A percentile compares a stretch with the other conserved stretches of the same genome.
phyloP scores from a whole-genome alignment of 2,888 invertebrate species.

The Limenitis camilla region DNA sequence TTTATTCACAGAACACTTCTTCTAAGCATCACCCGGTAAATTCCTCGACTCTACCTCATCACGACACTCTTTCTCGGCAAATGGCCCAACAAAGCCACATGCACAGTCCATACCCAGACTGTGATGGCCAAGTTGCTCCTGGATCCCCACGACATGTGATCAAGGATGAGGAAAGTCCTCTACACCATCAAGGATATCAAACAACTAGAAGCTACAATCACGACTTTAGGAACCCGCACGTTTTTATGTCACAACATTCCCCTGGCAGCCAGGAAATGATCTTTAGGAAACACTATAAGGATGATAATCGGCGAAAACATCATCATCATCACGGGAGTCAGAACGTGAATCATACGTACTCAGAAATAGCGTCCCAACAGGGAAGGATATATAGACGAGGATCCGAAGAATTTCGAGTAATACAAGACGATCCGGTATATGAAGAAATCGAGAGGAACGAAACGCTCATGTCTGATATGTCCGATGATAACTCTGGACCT shows the following conservation, averaged over 20 bases:
- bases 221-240: conserved; percentile 66
- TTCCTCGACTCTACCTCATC: conserved; percentile 80
- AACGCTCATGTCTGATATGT: conserved; percentile 83
- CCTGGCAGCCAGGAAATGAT: conserved; percentile 67
- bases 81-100: conserved; percentile 67
- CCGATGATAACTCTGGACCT: conserved; percentile 78
- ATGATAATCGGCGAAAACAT: conserved; percentile 60
- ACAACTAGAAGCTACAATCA: conserved; percentile 67
- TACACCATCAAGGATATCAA: conserved; percentile 63
- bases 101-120: conserved; percentile 73
- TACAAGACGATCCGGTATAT: conserved; percentile 85
- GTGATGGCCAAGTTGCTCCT: conserved; percentile 60
- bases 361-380: conserved; percentile 77
- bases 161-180: conserved; percentile 61
- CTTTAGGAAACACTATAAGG: conserved; percentile 65
- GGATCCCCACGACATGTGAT: conserved; percentile 62
- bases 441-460: conserved; percentile 86
- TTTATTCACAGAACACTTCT: conserved; percentile 83
- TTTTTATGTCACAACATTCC: conserved; percentile 66
- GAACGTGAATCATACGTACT: conserved; percentile 83
- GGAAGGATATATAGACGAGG: conserved; percentile 68
- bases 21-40: conserved; percentile 83
- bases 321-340: conserved; percentile 73
- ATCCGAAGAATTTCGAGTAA: conserved; percentile 72
- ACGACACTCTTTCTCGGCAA: conserved; percentile 71